Percentiles rank a stretch among this genome's conserved stretches.
Evolutionary conservation across 2,888 invertebrate species (phyloP).

Genomic region (Leucoptera coffeella): DNA sequence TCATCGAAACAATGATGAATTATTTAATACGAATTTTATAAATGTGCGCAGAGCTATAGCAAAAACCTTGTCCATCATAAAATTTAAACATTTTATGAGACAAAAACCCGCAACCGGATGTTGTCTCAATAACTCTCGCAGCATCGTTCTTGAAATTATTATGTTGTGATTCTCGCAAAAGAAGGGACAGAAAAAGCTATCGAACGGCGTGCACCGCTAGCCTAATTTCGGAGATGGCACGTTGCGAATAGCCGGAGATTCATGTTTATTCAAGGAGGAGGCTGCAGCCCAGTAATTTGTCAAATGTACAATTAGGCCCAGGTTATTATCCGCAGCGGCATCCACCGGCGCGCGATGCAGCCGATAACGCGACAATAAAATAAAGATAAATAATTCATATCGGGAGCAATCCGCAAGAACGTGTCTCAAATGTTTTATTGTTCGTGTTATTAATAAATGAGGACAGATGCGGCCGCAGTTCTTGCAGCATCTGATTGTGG

Average conservation of each 20-base stretch:
- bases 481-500: constrained; percentile 19
- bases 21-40: too few species aligned
- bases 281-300: constrained; percentile 39
- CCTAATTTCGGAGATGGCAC: too few species aligned
- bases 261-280: constrained; percentile 21
- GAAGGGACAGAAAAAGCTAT: too few species aligned
- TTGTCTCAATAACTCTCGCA: too few species aligned
- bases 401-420: constrained; percentile 41
- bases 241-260: constrained; percentile 15
- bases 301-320: constrained; percentile 45
- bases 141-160: too few species aligned
- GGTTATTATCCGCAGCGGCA: constrained; percentile 35
- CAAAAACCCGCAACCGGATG: too few species aligned
- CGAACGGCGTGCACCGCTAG: too few species aligned
- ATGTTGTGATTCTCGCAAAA: too few species aligned
- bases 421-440: constrained; percentile 50
- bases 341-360: constrained; percentile 23
- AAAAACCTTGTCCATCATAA: too few species aligned
- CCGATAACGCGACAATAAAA: constrained; percentile 50
- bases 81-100: too few species aligned
- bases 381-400: constrained; percentile 49
- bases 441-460: constrained; percentile 39
- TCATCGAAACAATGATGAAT: too few species aligned
- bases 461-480: constrained; percentile 24
- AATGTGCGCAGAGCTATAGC: too few species aligned